These are phyloP conservation scores for Oxygymnocypris stewartii DNA, from an alignment of 2,113 vertebrate species.

Conservation along the genomic window DNA sequence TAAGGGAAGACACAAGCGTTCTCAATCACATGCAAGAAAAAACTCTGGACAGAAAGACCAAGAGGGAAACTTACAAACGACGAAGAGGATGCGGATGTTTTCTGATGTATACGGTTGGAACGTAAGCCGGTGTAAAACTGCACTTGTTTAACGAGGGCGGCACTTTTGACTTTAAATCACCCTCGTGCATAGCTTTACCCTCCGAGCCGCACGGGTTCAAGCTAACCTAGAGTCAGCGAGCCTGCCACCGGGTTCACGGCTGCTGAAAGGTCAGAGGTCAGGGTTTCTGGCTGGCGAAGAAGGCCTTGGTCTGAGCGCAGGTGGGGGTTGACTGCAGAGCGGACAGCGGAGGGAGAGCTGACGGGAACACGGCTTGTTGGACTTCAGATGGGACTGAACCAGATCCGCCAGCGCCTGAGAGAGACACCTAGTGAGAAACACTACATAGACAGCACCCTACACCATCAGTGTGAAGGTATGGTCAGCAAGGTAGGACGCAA, in stretches of 20 bases:
- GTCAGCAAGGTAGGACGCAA: no score
- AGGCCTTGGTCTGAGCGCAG: constrained; percentile 87
- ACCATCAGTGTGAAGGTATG: no score
- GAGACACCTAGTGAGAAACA: neutral
- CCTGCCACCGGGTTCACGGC: neutral
- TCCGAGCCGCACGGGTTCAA: neutral
- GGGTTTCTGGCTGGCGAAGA: constrained; percentile 82
- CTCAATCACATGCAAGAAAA: neutral
- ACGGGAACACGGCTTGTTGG: constrained; percentile 86
- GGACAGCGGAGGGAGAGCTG: constrained; percentile 93
- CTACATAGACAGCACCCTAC: neutral
- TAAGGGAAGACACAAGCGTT: neutral
- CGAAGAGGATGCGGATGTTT: neutral
- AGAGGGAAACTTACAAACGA: neutral
- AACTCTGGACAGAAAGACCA: neutral
- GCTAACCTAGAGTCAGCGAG: constrained; percentile 7
- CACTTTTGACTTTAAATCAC: neutral
- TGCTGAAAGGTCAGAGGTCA: constrained; percentile 61
- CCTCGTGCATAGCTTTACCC: neutral
- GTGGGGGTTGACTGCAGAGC: constrained; percentile 89
- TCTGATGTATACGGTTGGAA: neutral
- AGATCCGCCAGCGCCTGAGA: constrained; percentile 90
- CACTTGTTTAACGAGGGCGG: no score
- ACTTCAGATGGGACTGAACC: constrained; percentile 85
- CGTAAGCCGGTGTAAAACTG: neutral